Conservation (phyloP, 2,113 vertebrate species). For the Tetrao urogallus region DNA sequence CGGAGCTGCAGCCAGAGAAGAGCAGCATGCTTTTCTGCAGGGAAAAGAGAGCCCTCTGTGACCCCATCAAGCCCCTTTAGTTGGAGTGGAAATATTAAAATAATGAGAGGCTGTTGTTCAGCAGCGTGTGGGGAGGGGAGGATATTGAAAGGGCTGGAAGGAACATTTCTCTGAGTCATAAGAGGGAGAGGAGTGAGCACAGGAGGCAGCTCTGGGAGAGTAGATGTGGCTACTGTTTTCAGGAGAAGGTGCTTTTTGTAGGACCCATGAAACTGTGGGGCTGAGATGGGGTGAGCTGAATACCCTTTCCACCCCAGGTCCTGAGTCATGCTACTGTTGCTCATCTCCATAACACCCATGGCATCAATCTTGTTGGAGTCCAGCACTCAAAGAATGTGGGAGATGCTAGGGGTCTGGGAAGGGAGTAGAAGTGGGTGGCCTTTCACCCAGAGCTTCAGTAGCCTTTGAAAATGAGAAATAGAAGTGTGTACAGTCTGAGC, state of each 20-base stretch:
- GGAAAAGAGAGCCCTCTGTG: neutral
- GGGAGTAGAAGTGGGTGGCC: neutral
- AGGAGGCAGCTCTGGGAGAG: neutral
- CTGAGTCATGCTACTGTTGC: neutral
- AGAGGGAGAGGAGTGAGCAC: neutral
- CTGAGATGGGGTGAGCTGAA: neutral
- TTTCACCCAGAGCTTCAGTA: neutral
- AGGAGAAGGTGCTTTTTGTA: neutral
- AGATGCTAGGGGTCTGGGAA: neutral
- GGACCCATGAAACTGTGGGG: accelerated
- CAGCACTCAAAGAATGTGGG: neutral
- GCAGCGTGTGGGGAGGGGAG: neutral
- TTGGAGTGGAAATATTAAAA: neutral
- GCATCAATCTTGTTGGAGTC: neutral
- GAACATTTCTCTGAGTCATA: neutral
- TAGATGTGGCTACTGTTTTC: neutral
- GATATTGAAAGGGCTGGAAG: neutral
- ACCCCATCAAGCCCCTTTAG: neutral
- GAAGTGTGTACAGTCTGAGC: neutral
- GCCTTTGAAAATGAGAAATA: neutral
- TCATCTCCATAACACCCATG: accelerated
- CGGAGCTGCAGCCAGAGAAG: neutral
- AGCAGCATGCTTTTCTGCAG: neutral
- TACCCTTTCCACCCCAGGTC: accelerated
- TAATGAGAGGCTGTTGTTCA: neutral